Evolutionary conservation across 1,140 invertebrate genomes (phyloP).

Genomic region (Rhynchophorus ferrugineus): DNA sequence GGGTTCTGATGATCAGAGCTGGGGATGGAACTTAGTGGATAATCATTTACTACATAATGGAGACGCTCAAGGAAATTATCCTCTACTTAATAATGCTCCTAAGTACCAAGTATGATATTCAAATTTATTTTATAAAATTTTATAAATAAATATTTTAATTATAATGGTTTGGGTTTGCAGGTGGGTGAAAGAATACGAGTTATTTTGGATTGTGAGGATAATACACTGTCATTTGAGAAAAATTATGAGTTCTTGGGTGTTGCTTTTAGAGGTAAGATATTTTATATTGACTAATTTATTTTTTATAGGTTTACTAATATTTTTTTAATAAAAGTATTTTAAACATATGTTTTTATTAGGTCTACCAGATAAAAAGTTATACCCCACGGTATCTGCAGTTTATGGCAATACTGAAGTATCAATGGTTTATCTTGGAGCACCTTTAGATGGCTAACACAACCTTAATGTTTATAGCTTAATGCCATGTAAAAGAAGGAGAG

Average conservation of each 20-base stretch:
- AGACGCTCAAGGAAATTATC: conserved; percentile 91
- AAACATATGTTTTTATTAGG: conserved; percentile 50
- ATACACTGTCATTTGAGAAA: conserved; percentile 95
- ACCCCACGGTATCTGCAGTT: conserved; percentile 93
- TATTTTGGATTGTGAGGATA: conserved; percentile 95
- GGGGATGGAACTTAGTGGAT: conserved; percentile 99
- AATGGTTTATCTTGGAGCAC: conserved; percentile 96
- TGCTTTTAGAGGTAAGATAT: conserved; percentile 78
- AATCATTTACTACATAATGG: conserved; percentile 96
- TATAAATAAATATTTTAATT: conserved; percentile 9
- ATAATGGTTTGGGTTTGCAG: conserved; percentile 47
- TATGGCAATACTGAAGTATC: conserved; percentile 99
- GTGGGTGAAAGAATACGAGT: conserved; percentile 94
- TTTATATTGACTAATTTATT: conserved; percentile 10
- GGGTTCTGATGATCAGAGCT: conserved; percentile 93
- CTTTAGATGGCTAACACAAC: conserved; percentile 79
- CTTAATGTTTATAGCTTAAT: conserved; percentile 13
- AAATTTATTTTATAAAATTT: neutral
- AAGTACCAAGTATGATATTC: conserved; percentile 85
- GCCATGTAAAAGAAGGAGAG: conserved; percentile 22
- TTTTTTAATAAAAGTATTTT: conserved; percentile 2
- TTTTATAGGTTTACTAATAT: conserved; percentile 3
- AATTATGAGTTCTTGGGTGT: conserved; percentile 98
- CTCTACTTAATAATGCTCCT: conserved; percentile 90
- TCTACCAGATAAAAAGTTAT: conserved; percentile 87